A percentile compares a stretch with the other conserved stretches of the same genome.
These are phyloP conservation scores for Anguilla japonica DNA, from an alignment of 2,113 vertebrate genomes.

Conservation along the genomic window DNA sequence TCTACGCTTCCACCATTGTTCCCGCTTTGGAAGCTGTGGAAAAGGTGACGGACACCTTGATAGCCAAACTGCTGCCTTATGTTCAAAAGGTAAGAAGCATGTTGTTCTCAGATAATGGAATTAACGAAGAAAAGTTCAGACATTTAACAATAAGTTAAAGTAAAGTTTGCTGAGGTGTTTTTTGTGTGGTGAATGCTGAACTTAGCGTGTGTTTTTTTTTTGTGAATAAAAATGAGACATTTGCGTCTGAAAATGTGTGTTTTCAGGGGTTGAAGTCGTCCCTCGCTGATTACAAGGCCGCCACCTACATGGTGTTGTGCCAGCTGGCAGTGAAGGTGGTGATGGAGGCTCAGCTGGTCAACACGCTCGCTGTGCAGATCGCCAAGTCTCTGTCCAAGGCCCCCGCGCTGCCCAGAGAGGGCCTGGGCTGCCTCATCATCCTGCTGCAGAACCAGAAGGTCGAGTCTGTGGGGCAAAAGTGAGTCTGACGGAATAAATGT, in stretches of 20 bases:
- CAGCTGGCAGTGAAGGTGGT: conserved; percentile 87
- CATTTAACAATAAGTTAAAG: not conserved
- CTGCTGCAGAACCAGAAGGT: conserved; percentile 90
- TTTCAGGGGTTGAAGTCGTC: conserved; percentile 86
- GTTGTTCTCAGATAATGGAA: not conserved
- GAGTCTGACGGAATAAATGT: conserved; percentile 33
- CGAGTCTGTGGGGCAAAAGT: conserved; percentile 79
- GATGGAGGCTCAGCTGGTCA: conserved; percentile 78
- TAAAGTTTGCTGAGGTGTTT: not conserved
- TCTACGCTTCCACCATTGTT: conserved; percentile 88
- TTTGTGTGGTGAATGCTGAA: not conserved
- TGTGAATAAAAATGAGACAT: not conserved
- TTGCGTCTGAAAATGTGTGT: conserved; percentile 16
- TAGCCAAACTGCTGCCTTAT: conserved; percentile 88
- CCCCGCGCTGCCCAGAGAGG: conserved; percentile 75
- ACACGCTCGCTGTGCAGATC: conserved; percentile 77
- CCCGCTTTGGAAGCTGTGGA: conserved; percentile 76
- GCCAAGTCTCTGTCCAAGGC: conserved; percentile 74
- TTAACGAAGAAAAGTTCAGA: not conserved
- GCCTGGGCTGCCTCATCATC: conserved; percentile 81
- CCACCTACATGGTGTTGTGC: conserved; percentile 90
- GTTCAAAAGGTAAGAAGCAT: conserved; percentile 80
- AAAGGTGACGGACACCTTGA: conserved; percentile 72
- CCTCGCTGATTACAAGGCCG: conserved; percentile 84
- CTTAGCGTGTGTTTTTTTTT: not conserved